Evolutionary conservation across 1,140 invertebrate genomes (phyloP).

Genomic region (Ruditapes philippinarum): DNA sequence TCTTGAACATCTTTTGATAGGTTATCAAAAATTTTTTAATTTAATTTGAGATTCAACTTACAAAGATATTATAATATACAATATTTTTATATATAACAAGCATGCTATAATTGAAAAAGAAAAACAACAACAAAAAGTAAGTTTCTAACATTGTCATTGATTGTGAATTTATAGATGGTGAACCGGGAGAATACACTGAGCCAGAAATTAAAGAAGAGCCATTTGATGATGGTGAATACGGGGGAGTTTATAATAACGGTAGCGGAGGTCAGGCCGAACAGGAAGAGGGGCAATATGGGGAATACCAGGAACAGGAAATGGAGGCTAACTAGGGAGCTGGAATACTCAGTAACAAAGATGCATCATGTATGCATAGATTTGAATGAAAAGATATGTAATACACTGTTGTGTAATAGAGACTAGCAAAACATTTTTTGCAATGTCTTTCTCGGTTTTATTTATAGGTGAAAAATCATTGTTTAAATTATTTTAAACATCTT

Average conservation of each 20-base stretch:
- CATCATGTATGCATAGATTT: neutral
- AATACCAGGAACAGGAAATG: constrained; percentile 10
- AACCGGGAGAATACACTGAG: constrained; percentile 6
- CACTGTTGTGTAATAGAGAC: neutral
- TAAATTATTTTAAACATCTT: too few species aligned
- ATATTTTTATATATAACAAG: neutral
- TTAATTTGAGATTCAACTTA: too few species aligned
- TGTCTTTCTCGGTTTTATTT: too few species aligned
- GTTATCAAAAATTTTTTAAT: too few species aligned
- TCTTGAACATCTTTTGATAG: too few species aligned
- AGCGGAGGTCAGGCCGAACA: neutral
- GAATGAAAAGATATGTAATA: neutral
- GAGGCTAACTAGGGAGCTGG: constrained; percentile 4
- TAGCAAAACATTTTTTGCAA: neutral
- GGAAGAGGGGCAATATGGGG: constrained; percentile 36
- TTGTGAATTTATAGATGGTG: constrained; percentile 22
- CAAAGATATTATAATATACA: neutral
- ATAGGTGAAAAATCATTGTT: too few species aligned
- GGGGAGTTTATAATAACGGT: neutral
- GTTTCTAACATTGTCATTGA: too few species aligned
- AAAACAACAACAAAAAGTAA: too few species aligned
- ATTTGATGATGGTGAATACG: constrained; percentile 15
- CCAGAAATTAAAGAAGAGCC: constrained; percentile 33
- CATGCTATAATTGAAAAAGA: too few species aligned
- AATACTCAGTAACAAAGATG: constrained; percentile 15